Evolutionary conservation across 2,113 vertebrate species (phyloP).

Genomic region (Nycticorax nycticorax): DNA sequence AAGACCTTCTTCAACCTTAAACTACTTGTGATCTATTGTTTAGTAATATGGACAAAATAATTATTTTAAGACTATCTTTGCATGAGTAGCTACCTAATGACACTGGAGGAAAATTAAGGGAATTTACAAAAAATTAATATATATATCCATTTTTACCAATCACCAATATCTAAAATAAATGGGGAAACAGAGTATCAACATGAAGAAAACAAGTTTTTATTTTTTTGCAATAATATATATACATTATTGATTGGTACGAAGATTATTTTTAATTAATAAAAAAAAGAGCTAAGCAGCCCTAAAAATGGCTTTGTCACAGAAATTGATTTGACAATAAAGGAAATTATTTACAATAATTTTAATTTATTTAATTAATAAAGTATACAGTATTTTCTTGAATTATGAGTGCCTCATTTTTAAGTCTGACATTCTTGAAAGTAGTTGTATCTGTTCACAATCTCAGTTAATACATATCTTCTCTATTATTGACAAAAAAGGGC

Average conservation of each 20-base stretch:
- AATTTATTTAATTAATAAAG: background rate
- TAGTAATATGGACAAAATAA: background rate
- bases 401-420: background rate
- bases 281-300: background rate
- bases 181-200: background rate
- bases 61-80: background rate
- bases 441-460: background rate
- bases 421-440: background rate
- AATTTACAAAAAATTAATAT: background rate
- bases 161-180: background rate
- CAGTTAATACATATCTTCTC: background rate
- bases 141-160: background rate
- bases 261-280: background rate
- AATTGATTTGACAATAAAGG: background rate
- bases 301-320: background rate
- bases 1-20: background rate
- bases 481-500: background rate
- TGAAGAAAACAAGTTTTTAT: background rate
- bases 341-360: background rate
- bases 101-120: background rate
- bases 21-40: background rate
- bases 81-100: background rate
- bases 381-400: background rate
- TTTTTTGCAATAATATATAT: background rate
- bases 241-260: background rate